Conservation (phyloP, 2,113 vertebrate species). For the Larimichthys polyactis region DNA sequence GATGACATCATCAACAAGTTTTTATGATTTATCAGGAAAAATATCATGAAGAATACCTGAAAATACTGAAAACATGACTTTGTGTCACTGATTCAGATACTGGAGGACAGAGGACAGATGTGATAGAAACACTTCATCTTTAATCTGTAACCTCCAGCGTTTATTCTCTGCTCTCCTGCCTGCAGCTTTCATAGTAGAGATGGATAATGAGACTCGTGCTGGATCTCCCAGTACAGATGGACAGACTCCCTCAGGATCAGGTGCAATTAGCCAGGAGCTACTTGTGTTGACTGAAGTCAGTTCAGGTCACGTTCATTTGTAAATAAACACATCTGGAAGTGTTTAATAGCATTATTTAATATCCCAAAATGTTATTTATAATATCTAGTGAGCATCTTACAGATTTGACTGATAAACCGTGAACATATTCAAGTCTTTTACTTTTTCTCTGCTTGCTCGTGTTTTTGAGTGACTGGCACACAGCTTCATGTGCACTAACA, state of each 20-base stretch:
- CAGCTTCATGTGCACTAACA: not conserved
- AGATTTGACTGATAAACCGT: too few relatives aligned
- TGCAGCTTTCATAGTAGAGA: not conserved
- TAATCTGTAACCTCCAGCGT: not conserved
- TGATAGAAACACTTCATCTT: too few relatives aligned
- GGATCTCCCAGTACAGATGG: not conserved
- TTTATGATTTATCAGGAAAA: too few relatives aligned
- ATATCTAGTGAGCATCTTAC: too few relatives aligned
- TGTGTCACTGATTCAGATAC: too few relatives aligned
- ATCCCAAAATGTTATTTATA: not conserved
- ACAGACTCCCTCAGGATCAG: not conserved
- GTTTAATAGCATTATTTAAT: not conserved
- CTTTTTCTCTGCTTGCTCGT: too few relatives aligned
- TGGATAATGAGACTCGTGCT: not conserved
- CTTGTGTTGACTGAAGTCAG: constrained; percentile 2
- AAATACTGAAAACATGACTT: too few relatives aligned
- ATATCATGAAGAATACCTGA: too few relatives aligned
- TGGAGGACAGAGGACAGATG: too few relatives aligned
- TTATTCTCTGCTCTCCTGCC: not conserved
- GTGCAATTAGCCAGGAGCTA: constrained; percentile 18
- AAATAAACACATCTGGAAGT: not conserved
- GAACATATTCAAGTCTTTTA: too few relatives aligned
- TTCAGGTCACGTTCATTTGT: constrained; percentile 8
- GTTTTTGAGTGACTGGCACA: too few relatives aligned
- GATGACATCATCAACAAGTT: too few relatives aligned